Evolutionary conservation across 2,113 vertebrate genomes (phyloP), one percentile per base, ranked within the genome.

Genomic region (Leptobrachium leishanense): DNA sequence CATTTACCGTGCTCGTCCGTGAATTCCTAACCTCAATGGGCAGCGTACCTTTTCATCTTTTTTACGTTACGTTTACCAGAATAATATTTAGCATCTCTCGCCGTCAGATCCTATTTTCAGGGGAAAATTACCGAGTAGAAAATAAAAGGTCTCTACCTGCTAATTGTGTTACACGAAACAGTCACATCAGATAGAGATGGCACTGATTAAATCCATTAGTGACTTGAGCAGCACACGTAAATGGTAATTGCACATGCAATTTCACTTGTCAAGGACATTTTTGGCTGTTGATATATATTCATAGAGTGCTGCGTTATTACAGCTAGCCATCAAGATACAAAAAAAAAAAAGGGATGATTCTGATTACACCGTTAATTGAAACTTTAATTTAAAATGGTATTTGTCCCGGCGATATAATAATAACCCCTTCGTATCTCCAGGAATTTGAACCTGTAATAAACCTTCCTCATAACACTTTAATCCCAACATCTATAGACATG

Each of bases 201-300:
- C 81, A 84, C 10, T 13, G 84, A 90, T 87, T 88, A 91, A 90
- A 88, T 85, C 83, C 0, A 55, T 91, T 89, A 89, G 83, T 74
- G 87, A 75, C 84, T 82, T 88, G 87, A 87, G 72, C 43, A 72
- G 66, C 85, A 89, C 85, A 85, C 74, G 63, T 88, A 85, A 83
- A 91, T 92, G 84, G 85, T 85, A 90, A 86, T 86, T 82, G 83
- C 79, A 84, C 85, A 90, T 76, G 85, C 88, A 87, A 92, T 90
- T 90, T 87, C 81, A 76, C 79, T 83, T 91, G 88, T 88, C 87
- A 92, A 90, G 87, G 91, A 83, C 86, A 91, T 90, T 91, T 90
- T 90, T 75, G 85, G 85, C 87, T 89, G 87, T 84, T 91, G 88
- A 91, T 85, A 89, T 86, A 85, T 88, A 89, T 90, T 85, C 91